These are phyloP conservation scores for Pitta sordida DNA, from an alignment of 2,113 vertebrate genomes.

Conservation along the genomic window DNA sequence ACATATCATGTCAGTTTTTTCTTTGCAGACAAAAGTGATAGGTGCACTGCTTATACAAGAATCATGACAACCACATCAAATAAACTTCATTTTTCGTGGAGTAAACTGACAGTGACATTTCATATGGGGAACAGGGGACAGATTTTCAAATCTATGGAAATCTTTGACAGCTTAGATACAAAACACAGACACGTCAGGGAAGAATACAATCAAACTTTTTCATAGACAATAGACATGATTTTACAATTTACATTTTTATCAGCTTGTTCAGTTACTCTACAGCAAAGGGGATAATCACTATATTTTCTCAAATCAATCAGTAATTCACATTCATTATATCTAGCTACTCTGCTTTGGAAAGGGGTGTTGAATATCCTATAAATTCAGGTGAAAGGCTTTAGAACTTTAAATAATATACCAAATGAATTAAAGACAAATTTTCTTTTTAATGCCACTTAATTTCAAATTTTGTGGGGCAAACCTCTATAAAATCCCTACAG, in stretches of 20 bases:
- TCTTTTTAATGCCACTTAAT: background rate
- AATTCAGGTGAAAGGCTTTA: background rate
- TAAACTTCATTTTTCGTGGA: constrained; percentile 80
- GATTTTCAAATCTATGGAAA: constrained; percentile 66
- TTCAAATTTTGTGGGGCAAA: background rate
- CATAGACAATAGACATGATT: background rate
- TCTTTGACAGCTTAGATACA: constrained; percentile 54
- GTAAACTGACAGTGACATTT: constrained; percentile 85
- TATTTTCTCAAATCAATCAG: constrained; percentile 2
- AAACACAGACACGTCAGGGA: background rate
- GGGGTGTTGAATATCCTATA: background rate
- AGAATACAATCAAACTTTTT: background rate
- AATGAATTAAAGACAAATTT: background rate
- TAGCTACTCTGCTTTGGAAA: background rate
- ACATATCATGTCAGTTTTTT: constrained; percentile 17
- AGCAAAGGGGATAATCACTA: background rate
- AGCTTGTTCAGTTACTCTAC: background rate
- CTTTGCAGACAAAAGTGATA: constrained; percentile 65
- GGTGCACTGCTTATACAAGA: constrained; percentile 77
- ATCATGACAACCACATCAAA: constrained; percentile 79
- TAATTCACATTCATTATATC: background rate
- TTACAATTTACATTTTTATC: background rate
- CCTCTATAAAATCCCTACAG: background rate
- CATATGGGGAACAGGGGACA: constrained; percentile 66
- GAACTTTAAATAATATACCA: background rate